Evolutionary conservation across 2,797 vertebrate species (phyloP), one percentile per base, ranked within the genome.

Genomic region (Intellagama lesueurii): DNA sequence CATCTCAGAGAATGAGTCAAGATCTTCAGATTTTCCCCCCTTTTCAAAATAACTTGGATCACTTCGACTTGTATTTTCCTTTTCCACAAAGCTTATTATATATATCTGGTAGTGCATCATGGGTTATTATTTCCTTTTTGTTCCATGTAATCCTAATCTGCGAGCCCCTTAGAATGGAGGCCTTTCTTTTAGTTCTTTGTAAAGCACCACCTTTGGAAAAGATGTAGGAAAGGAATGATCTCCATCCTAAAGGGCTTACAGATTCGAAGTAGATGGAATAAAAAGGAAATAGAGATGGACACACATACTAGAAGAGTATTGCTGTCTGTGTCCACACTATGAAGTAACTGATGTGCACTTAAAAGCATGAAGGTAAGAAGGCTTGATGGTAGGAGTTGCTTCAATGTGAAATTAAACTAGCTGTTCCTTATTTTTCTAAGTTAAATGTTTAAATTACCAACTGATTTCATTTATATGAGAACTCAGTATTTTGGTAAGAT

Each of bases 391-490:
- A 40, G 47, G 47, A 60, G 56, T 56, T n/a, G 52, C 66, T 88
- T 64, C 47, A 77, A 22, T 52, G 32, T 60, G 47, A 75, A 84
- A 56, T 40, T 83, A 69, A 28, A 69, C n/a, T 26, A 76, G 52
- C 30, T 69, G 28, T 32, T 83, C n/a, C 19, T 32, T 88, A 28
- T 40, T 69, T 88, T 78, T 70, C 64, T 22, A 77, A 82, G 64
- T 76, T 5, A 75, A 75, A 75, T 68, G 28, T 91, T 81, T 92
- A 89, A 90, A 94, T 89, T 83, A 9, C 2, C 16, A 32, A 89
- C 81, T 73, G 11, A 88, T 94, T 19, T 94, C 22, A 49, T 49
- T 94, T 76, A 9, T 8, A 26, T 87, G 1, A 69, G 86, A 89
- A 7, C 87, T 1, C 49, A 78, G 68, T 92, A 40, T 87, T 90